Evolutionary conservation across 2,113 vertebrate species (phyloP).

Genomic region (Nettapus auritus): DNA sequence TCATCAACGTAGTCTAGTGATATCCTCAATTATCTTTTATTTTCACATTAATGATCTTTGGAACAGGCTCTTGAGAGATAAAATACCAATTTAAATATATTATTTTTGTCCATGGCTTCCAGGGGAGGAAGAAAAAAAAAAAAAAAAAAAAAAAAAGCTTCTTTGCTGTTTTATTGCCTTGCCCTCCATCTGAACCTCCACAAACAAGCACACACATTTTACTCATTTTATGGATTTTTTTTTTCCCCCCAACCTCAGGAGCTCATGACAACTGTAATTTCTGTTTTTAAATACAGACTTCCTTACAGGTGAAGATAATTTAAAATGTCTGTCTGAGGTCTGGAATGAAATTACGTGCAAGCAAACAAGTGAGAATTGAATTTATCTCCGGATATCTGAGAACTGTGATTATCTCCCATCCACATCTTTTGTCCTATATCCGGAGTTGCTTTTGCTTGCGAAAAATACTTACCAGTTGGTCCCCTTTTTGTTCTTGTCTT

Average conservation of each 20-base stretch:
- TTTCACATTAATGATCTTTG: background rate
- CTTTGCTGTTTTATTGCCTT: background rate
- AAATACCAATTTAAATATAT: background rate
- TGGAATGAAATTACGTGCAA: background rate
- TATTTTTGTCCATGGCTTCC: background rate
- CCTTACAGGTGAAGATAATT: background rate
- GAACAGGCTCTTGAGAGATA: background rate
- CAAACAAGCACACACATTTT: too few relatives aligned
- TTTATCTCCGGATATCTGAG: background rate
- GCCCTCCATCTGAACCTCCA: background rate
- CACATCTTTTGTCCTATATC: background rate
- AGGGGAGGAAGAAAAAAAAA: too few relatives aligned
- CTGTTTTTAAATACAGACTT: background rate
- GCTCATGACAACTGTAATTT: background rate
- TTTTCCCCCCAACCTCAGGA: background rate
- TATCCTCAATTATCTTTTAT: background rate
- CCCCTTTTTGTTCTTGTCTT: background rate
- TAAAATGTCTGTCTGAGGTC: background rate
- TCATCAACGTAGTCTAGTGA: background rate
- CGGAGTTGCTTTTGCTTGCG: background rate
- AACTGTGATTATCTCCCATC: background rate
- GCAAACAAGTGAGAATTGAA: conserved; percentile 17
- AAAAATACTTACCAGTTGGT: background rate
- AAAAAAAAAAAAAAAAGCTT: background rate
- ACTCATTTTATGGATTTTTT: background rate